Conservation (phyloP, 2,888 invertebrate genomes). For the Acutogordius australiensis region DNA sequence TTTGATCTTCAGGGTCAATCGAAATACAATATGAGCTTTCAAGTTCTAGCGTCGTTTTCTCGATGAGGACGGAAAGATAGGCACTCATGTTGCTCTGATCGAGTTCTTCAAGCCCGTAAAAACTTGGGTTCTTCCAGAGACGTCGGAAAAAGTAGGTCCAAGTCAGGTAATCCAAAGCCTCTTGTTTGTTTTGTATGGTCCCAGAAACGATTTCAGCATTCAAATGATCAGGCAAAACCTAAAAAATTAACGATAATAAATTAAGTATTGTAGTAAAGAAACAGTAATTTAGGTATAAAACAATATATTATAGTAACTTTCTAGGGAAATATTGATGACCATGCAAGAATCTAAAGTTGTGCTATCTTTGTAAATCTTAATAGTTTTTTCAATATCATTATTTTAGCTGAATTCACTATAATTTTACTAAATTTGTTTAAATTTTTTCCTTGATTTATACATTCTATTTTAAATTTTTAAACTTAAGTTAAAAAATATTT, state of each 20-base stretch:
- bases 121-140: slow-evolving; percentile 59
- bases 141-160: slow-evolving; percentile 93
- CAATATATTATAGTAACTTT: too few relatives aligned
- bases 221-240: slow-evolving; percentile 70
- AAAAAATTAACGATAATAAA: slow-evolving; percentile 15
- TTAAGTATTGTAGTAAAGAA: not conserved
- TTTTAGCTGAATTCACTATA: too few relatives aligned
- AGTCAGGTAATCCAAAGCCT: slow-evolving; percentile 75
- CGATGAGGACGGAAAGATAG: slow-evolving; percentile 50
- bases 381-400: too few relatives aligned
- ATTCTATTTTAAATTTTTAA: too few relatives aligned
- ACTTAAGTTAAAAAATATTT: too few relatives aligned
- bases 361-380: too few relatives aligned
- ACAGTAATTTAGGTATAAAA: not conserved
- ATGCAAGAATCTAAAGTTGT: too few relatives aligned
- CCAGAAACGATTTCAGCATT: slow-evolving; percentile 79
- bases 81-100: slow-evolving; percentile 27
- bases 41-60: slow-evolving; percentile 42
- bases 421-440: too few relatives aligned
- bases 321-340: too few relatives aligned
- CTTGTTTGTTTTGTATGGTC: slow-evolving; percentile 63
- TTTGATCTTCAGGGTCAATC: slow-evolving; percentile 33
- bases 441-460: too few relatives aligned
- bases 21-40: slow-evolving; percentile 45
- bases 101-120: slow-evolving; percentile 46